A percentile compares a stretch with the other conserved stretches of the same genome.
Conservation (phyloP, 2,797 vertebrate genomes). For the Epinephelus awoara region DNA sequence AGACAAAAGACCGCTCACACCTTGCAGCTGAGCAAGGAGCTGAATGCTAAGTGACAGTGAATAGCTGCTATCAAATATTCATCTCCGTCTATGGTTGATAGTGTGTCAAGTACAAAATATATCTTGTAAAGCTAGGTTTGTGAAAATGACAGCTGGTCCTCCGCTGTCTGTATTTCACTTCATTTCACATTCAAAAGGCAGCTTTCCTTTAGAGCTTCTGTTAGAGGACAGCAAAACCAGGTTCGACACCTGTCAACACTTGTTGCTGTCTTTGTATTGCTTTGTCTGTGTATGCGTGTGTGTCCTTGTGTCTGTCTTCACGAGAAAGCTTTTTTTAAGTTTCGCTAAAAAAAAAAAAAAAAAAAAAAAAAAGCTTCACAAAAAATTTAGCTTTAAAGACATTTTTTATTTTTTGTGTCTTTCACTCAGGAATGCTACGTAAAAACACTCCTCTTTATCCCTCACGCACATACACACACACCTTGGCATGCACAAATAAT, state of each 20-base stretch:
- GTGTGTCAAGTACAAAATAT: constrained; percentile 6
- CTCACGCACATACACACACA: background rate
- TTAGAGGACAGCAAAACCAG: background rate
- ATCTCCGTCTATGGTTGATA: constrained; percentile 1
- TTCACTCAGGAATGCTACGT: background rate
- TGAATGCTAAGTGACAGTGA: constrained; percentile 2
- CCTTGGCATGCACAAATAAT: background rate
- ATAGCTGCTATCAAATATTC: constrained; percentile 23
- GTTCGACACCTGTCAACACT: background rate
- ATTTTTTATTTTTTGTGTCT: background rate
- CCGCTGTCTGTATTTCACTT: background rate
- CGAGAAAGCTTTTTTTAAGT: no score
- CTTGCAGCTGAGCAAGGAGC: background rate
- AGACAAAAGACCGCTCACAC: constrained; percentile 12
- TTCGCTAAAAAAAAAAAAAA: no score
- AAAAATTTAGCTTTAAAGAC: no score
- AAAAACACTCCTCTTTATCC: no score
- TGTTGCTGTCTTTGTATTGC: background rate
- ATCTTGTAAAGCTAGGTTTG: background rate
- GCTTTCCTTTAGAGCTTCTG: background rate
- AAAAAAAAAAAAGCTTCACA: no score
- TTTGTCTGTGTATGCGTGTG: background rate
- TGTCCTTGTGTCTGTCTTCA: no score
- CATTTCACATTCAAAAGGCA: background rate
- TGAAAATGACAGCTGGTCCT: constrained; percentile 6